Evolutionary conservation across 1,140 invertebrate genomes (phyloP), one percentile per base, ranked within the genome.

Genomic region (Globodera rostochiensis): DNA sequence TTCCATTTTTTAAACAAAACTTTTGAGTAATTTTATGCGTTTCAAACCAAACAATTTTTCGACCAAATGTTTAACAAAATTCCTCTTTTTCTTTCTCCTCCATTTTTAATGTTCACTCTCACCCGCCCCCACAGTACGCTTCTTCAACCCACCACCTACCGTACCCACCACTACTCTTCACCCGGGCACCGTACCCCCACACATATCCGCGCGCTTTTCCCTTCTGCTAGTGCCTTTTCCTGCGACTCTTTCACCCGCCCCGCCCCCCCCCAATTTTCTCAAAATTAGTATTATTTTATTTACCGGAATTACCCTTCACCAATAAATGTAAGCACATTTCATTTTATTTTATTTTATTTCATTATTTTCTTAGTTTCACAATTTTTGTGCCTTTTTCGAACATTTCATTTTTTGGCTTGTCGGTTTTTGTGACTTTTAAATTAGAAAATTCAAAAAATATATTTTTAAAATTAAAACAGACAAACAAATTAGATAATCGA

Each of bases 201-300:
- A 71, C 69, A 71, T 71, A 71, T 71, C 69, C 69, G 11, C 21
- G n/a, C 8, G n/a, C 9, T 47, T 21, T 11, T 69, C 19, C n/a
- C 36, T 69, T 15, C 69, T 71, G n/a, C 11, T 47, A 15, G 25
- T 71, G 25, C 46, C 69, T 71, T 71, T 71, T 19, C 69, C 25
- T 9, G 9, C 69, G 1, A 15, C 25, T 36, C 69, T 47, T 71
- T 71, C 69, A 60, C 25, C n/a, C 21, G 25, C 25, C n/a, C n/a
- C n/a, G n/a, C 25, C 25, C 25, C 25, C 25, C 25, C 25, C 25
- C 25, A 36, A 71, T 47, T 47, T 47, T 36, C 69, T 45, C 69
- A 71, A 11, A 9, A 71, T 71, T 71, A 71, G 69, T 71, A 71
- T 71, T 71, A 71, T 19, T 45, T 60, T 60, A 71, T 71, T 71